Conservation (phyloP, 1,140 invertebrate species). For the Mercenaria mercenaria region DNA sequence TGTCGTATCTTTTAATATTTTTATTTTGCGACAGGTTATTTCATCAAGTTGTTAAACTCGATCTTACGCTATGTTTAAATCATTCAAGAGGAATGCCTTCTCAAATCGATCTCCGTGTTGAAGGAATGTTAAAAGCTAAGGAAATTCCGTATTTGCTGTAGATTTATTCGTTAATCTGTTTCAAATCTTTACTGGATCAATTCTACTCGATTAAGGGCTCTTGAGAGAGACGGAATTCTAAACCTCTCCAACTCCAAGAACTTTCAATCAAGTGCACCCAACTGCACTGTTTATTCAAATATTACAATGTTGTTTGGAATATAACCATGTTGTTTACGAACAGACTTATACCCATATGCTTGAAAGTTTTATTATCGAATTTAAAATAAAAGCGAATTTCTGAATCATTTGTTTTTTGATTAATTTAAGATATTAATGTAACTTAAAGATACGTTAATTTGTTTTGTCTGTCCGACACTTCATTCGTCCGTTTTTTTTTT, state of each 20-base stretch:
- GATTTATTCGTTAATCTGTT: conserved; percentile 50
- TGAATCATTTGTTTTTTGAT: too few relatives aligned
- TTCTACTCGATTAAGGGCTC: conserved; percentile 28
- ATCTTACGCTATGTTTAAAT: not conserved
- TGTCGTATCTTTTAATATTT: too few relatives aligned
- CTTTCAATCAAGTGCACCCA: conserved; percentile 34
- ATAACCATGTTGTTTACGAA: conserved; percentile 41
- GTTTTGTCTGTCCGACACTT: too few relatives aligned
- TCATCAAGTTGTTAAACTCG: not conserved
- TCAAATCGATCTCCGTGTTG: conserved; percentile 3
- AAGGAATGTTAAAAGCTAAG: conserved; percentile 62
- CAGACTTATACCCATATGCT: not conserved
- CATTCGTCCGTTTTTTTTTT: too few relatives aligned
- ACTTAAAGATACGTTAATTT: too few relatives aligned
- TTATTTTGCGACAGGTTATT: too few relatives aligned
- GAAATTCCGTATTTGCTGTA: conserved; percentile 53
- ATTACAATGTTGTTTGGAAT: conserved; percentile 33
- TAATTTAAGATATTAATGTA: too few relatives aligned
- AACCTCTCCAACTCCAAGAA: not conserved
- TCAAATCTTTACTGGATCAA: conserved; percentile 50
- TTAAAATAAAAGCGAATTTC: not conserved
- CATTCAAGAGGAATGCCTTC: not conserved
- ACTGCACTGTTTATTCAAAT: conserved; percentile 14
- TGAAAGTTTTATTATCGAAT: not conserved
- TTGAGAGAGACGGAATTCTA: conserved; percentile 46